Base-by-base conservation (phyloP, 2,113 vertebrate species). In the Aptenodytes forsteri region DNA sequence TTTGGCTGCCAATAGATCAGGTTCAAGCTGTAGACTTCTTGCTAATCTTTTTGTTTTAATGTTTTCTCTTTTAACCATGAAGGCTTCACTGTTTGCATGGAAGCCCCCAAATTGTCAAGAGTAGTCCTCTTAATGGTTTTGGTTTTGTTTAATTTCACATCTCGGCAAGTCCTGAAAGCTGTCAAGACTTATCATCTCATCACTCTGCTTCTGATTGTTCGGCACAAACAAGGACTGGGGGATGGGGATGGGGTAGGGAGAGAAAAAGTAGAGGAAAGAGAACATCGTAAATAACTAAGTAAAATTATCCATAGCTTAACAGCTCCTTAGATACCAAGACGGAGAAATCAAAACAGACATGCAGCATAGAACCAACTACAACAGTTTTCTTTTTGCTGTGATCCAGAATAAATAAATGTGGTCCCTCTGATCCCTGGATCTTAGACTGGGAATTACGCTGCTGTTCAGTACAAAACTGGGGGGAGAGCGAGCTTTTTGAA, bases 141-240 rank as follows among this genome's bases (percentile, higher is more conserved):
- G 47, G 3, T 55, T 96, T 90, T 94, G 49, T 93, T 97, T 91
- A 40, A 83, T 82, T 94, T 91, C 42, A 42, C 42, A 42, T 42
- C 54, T 86, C 7, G 7, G 26, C 67, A 70, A 96, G 25, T 56
- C 67, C 49, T 59, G 75, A 90, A 79, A 88, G 55, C 67, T 86
- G 62, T 88, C 59, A 86, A 27, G 83, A 46, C 4, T 77, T 81
- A 62, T 2, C 4, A 16, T 76, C 66, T 82, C 27, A 29, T 82
- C 71, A 14, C 21, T 59, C 26, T 88, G 30, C 44, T 79, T 75
- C 44, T 2, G 11, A 72, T 23, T 79, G 58, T 72, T 91, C 72
- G 88, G 38, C 71, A 69, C 27, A 71, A 86, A 76, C 54, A 64
- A 36, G 40, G 26, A 25, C 36, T 83, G 50, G 26, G 32, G 5